Evolutionary conservation across 2,797 vertebrate genomes (phyloP), one percentile per base, ranked within the genome.

Genomic region (Pogoniulus pusillus): DNA sequence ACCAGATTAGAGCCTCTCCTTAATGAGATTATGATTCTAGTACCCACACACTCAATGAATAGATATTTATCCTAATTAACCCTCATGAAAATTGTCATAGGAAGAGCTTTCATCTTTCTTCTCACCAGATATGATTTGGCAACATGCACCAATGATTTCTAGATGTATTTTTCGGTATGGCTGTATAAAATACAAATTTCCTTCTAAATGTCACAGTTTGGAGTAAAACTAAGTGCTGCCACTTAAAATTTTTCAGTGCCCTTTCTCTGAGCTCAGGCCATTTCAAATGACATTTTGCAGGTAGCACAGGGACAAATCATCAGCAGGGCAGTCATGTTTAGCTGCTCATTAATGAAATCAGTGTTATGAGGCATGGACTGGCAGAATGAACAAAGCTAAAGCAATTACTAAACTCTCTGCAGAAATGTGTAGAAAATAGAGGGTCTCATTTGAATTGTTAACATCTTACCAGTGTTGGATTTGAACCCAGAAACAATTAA

Each of bases 401-500:
- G 73, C 65, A 75, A 83, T 95, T 90, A 77, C 54, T 53, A 22
- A 76, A 8, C 16, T 76, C 93, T 91, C 76, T 69, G 68, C n/a
- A 81, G 66, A 80, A 91, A 90, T 72, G 64, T n/a, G 32, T 54
- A 45, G 93, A 90, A 80, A 66, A 85, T 87, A 86, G 79, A 90
- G 66, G 71, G 82, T 95, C 93, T 96, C 88, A 93, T 93, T 96
- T 96, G 96, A 96, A 96, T 71, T 83, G 84, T 95, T 94, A 96
- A 81, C 82, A 80, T 94, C 78, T 95, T 89, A 88, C 74, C 84
- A 88, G 90, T 82, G 88, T 79, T 94, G 80, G 83, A 92, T 91
- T 81, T 90, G 70, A 92, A 85, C 91, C 32, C 43, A 87, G 93
- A 95, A 97, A 95, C 84, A 95, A 96, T 96, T 96, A 95, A 96